Evolutionary conservation across 2,113 vertebrate genomes (phyloP).

Genomic region (Canis aureus): DNA sequence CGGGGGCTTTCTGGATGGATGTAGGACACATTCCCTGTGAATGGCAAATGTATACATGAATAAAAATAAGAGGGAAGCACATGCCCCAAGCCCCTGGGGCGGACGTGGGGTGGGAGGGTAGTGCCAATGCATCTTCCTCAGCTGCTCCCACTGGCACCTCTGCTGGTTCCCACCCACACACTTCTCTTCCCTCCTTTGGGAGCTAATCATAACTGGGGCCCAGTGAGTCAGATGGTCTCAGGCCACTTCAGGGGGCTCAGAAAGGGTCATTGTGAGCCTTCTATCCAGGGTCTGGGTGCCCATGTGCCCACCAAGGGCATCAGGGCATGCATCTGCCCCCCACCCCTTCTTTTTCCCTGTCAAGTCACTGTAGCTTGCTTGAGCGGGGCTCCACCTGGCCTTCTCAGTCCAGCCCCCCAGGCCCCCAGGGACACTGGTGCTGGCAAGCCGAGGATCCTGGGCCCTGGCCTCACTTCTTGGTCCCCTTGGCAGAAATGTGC

Average conservation of each 20-base stretch:
- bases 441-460: background rate
- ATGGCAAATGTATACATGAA: background rate
- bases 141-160: background rate
- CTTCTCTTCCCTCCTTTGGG: background rate
- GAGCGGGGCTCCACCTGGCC: background rate
- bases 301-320: fast-evolving
- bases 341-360: background rate
- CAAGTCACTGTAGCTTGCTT: background rate
- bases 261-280: background rate
- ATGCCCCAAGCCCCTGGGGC: background rate
- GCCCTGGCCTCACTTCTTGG: background rate
- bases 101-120: background rate
- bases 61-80: background rate
- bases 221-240: fast-evolving
- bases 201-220: background rate
- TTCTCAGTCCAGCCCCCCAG: background rate
- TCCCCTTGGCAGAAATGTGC: background rate
- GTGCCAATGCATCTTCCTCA: background rate
- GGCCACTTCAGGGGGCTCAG: background rate
- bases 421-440: background rate
- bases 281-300: background rate
- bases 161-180: background rate
- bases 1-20: background rate
- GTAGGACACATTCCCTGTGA: no score
- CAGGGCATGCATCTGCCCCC: fast-evolving